These are phyloP conservation scores for Steinernema scapterisci DNA, from an alignment of 2,888 invertebrate species.

Conservation along the genomic window DNA sequence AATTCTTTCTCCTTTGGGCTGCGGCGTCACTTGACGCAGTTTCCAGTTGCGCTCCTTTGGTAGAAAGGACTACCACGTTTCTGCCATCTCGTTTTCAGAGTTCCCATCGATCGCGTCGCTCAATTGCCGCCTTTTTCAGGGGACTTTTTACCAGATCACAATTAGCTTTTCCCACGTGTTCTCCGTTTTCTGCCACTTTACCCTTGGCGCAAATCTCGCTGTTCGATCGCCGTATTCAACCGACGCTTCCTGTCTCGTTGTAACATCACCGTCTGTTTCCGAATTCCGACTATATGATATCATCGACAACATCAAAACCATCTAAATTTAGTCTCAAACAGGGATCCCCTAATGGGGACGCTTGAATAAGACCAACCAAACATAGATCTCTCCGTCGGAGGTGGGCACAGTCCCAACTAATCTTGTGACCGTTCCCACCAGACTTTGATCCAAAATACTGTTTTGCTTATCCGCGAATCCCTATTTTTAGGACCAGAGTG, in stretches of 20 bases:
- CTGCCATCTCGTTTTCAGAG: not conserved
- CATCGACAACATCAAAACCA: not conserved
- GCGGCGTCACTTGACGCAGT: conserved; percentile 3
- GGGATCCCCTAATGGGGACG: no score
- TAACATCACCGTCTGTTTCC: not conserved
- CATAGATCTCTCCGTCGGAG: no score
- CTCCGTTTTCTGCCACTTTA: not conserved
- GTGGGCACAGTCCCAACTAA: no score
- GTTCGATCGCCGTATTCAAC: not conserved
- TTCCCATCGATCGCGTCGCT: not conserved
- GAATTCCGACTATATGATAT: conserved; percentile 5
- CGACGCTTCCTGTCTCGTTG: not conserved
- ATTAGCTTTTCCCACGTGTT: not conserved
- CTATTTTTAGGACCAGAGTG: not conserved
- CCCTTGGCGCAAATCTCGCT: not conserved
- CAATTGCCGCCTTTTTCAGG: conserved; percentile 2
- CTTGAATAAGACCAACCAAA: no score
- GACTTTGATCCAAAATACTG: not conserved
- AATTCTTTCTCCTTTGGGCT: not conserved
- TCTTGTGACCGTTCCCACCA: not conserved
- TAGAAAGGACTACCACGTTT: conserved; percentile 6
- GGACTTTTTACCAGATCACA: not conserved
- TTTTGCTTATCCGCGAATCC: conserved; percentile 12
- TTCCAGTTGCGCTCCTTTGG: conserved; percentile 13
- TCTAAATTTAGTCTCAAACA: not conserved